Base-by-base conservation (phyloP, 1,140 invertebrate species). In the Camponotus pennsylvanicus region DNA sequence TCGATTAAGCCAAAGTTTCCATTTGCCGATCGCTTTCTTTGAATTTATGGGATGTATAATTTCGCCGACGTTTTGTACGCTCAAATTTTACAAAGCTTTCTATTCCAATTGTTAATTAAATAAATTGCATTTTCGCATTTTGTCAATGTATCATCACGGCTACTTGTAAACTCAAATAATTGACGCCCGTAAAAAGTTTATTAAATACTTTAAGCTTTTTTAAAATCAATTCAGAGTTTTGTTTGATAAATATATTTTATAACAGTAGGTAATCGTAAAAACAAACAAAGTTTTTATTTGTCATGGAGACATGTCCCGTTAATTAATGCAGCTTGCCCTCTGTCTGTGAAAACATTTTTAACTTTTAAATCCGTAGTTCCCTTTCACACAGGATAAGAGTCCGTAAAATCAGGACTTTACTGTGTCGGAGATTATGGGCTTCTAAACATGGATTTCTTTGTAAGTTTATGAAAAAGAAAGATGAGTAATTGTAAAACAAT, bases 1-100 rank as follows among this genome's bases (percentile, higher is more conserved):
- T 66, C 59, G 82, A 85, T 78, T 85, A 64, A 78, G 7, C 61
- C 27, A n/a, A 66, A 80, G 49, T 66, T 70, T 32, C 27, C 40
- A 49, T 42, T 80, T 57, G 66, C 21, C 34, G 32, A 32, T 8
- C 9, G 7, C 40, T 40, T 13, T 66, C 40, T 40, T 27, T 15
- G 18, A 66, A 45, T 78, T 78, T 78, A 45, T 21, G 59, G 11
- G 40, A 18, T 63, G 37, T 49, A 42, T 49, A 78, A 49, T 66
- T 78, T 78, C 27, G 9, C 4, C 40, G 27, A 66, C 7, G 13
- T 66, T 45, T 13, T 76, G 55, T n/a, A 9, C n/a, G n/a, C 8
- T 57, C 55, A 57, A 57, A 15, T 75, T 75, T 75, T 59, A 42
- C 71, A 8, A 75, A 75, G 55, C 55, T 59, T 37, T 32, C 71